Conservation (phyloP, 2,888 invertebrate genomes). For the Empis livida region DNA sequence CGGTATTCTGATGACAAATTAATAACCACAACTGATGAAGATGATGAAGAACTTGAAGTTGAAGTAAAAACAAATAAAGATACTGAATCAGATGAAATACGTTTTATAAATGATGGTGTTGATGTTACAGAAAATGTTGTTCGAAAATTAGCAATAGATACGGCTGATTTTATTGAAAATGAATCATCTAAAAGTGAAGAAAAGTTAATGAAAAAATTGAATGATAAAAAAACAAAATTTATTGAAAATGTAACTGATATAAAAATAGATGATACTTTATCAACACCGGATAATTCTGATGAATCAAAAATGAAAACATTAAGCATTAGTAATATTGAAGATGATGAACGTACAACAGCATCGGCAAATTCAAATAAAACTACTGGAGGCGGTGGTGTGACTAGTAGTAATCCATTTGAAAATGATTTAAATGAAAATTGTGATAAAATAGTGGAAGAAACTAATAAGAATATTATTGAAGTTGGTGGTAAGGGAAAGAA, state of each 20-base stretch:
- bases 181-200: background rate
- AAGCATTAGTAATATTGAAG: slow-evolving; percentile 10
- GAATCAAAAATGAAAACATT: slow-evolving; percentile 5
- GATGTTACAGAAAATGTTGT: slow-evolving; percentile 31
- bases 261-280: slow-evolving; percentile 7
- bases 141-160: background rate
- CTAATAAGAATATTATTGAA: background rate
- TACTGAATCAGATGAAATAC: slow-evolving; percentile 28
- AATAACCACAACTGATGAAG: slow-evolving; percentile 22
- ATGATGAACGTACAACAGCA: slow-evolving; percentile 32
- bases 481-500: slow-evolving; percentile 15
- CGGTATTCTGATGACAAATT: slow-evolving; percentile 1
- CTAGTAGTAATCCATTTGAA: slow-evolving; percentile 12
- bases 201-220: background rate
- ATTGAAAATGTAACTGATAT: background rate
- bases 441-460: slow-evolving; percentile 9
- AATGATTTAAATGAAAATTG: slow-evolving; percentile 22
- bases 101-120: slow-evolving; percentile 33
- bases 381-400: slow-evolving; percentile 12
- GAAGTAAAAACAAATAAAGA: slow-evolving; percentile 28
- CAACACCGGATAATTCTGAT: slow-evolving; percentile 6
- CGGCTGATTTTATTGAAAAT: background rate
- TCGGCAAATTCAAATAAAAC: slow-evolving; percentile 31
- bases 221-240: background rate
- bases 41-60: slow-evolving; percentile 29